phyloP scores from a whole-genome alignment of 1,140 invertebrate genomes.

The Aethina tumida region DNA sequence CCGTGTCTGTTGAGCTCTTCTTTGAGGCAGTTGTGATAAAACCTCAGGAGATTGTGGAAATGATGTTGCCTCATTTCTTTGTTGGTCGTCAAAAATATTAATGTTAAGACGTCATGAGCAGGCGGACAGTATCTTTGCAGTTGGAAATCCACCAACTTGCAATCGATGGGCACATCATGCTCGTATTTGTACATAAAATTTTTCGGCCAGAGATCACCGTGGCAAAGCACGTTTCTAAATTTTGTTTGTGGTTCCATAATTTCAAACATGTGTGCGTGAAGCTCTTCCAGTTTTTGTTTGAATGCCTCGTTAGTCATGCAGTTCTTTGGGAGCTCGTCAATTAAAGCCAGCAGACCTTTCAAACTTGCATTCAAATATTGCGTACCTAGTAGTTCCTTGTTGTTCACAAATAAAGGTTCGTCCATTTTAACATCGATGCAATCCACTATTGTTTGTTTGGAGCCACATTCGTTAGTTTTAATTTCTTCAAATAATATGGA shows the following conservation, averaged over 20 bases:
- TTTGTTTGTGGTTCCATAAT: conserved; percentile 38
- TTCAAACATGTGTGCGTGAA: conserved; percentile 32
- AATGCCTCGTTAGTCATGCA: conserved; percentile 29
- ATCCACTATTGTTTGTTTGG: conserved; percentile 30
- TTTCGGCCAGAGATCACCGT: conserved; percentile 52
- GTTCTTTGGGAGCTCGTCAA: conserved; percentile 33
- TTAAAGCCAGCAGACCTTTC: conserved; percentile 36
- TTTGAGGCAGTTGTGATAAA: conserved; percentile 7
- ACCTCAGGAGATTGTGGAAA: conserved; percentile 1
- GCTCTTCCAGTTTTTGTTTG: conserved; percentile 28
- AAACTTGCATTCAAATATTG: conserved; percentile 38
- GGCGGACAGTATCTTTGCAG: conserved; percentile 40
- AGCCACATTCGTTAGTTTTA: conserved; percentile 21
- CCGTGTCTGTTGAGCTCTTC: too few relatives aligned
- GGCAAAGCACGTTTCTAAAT: conserved; percentile 45
- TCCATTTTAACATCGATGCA: conserved; percentile 35
- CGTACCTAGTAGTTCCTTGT: conserved; percentile 29
- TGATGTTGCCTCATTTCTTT: conserved; percentile 9
- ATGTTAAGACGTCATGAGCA: conserved; percentile 6
- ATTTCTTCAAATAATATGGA: conserved; percentile 42
- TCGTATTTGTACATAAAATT: conserved; percentile 50
- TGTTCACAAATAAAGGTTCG: conserved; percentile 39
- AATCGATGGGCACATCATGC: conserved; percentile 22
- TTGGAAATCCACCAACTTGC: conserved; percentile 52
- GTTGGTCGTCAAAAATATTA: conserved; percentile 6